Conservation (phyloP, 2,113 vertebrate genomes). For the Pachyramphus minor region DNA sequence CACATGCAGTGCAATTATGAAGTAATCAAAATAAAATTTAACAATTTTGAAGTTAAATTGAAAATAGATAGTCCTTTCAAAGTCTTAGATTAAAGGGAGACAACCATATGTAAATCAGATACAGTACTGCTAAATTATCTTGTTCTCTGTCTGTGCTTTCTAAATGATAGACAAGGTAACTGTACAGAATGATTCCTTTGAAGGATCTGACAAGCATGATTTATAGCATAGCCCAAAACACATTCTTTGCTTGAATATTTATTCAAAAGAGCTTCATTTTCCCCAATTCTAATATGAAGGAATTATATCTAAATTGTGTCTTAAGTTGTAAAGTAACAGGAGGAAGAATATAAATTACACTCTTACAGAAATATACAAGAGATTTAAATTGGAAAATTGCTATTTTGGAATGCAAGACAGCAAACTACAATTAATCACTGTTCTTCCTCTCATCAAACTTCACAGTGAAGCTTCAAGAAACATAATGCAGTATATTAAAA, state of each 20-base stretch:
- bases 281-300: constrained; percentile 64
- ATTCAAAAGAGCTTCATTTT: constrained; percentile 65
- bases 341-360: constrained; percentile 68
- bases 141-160: constrained; percentile 64
- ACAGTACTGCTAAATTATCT: constrained; percentile 54
- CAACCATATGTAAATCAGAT: constrained; percentile 69
- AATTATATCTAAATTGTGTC: constrained; percentile 68
- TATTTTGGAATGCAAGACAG: constrained; percentile 68
- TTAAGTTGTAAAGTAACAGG: constrained; percentile 61
- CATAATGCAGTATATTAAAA: constrained; percentile 31
- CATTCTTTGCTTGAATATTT: constrained; percentile 65
- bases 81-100: constrained; percentile 67
- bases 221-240: constrained; percentile 67
- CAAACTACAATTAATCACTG: constrained; percentile 72
- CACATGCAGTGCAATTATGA: constrained; percentile 62
- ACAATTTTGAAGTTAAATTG: constrained; percentile 71
- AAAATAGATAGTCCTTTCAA: constrained; percentile 69
- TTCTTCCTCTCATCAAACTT: constrained; percentile 51
- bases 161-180: constrained; percentile 75
- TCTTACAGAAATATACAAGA: constrained; percentile 56
- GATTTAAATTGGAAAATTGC: constrained; percentile 75
- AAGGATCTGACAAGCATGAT: constrained; percentile 76
- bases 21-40: constrained; percentile 72
- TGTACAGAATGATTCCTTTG: constrained; percentile 66
- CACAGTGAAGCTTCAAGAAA: constrained; percentile 55